Evolutionary conservation across 2,888 invertebrate genomes (phyloP), one percentile per base, ranked within the genome.

Genomic region (Volucella zonaria): DNA sequence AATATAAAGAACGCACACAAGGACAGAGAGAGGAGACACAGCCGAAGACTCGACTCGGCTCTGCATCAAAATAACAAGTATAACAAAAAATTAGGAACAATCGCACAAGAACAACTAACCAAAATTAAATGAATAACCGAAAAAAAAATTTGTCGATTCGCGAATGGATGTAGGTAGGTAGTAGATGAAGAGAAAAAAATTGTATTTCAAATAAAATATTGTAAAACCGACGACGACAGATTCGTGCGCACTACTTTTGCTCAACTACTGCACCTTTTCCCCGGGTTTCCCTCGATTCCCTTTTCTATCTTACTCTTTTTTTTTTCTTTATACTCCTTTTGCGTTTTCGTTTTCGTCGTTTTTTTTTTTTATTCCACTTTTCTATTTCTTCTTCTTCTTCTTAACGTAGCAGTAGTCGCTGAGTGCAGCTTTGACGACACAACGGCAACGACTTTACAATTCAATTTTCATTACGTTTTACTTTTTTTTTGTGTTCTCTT

Each of bases 171-270:
- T 68, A 68, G 66, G 78, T 68, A 68, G 66, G 18, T 1, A 1
- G 18, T 76, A 82, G 12, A 54, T 15, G 42, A 73, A 12, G 1
- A 64, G 52, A 61, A 62, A 71, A 77, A 64, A 78, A 61, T 54
- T 71, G 58, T 78, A 71, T 68, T 61, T 67, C 56, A 47, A 73
- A 59, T 49, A 75, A 62, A 81, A 77, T 31, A 79, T 62, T 62
- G 76, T 85, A 81, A 81, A 73, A 81, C 73, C 81, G 81, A 73
- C 85, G 45, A 77, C 81, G 68, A 81, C 76, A 45, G 47, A 85
- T 81, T 73, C 73, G 85, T 85, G 85, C 85, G 85, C 85, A 85
- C 85, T 77, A 81, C 71, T 81, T 85, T 73, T 81, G 77, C 76
- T 81, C 67, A 73, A 76, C 71, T 85, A 71, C 59, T 74, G 59